Evolutionary conservation across 2,797 vertebrate species (phyloP).

Genomic region (Coracias cyanogaster): DNA sequence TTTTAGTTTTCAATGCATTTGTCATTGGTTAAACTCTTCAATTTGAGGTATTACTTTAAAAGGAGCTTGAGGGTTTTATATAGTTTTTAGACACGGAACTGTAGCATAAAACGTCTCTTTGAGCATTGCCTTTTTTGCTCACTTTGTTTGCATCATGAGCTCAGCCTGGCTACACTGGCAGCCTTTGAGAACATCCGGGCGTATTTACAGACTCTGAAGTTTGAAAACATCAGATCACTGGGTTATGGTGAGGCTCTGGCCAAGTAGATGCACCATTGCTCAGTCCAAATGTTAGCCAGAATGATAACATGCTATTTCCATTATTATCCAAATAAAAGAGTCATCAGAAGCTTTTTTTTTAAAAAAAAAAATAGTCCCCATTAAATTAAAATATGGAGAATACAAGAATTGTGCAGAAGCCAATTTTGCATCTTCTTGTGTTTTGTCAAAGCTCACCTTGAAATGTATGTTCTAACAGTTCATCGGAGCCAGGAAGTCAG

Average conservation of each 20-base stretch:
- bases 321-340: background rate
- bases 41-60: background rate
- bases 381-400: background rate
- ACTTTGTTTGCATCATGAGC: background rate
- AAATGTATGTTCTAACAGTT: too few relatives aligned
- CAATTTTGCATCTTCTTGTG: background rate
- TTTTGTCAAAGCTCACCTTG: background rate
- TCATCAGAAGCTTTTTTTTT: background rate
- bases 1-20: background rate
- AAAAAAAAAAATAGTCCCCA: background rate
- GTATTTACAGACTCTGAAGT: background rate
- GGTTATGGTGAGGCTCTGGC: background rate
- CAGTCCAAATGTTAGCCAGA: background rate
- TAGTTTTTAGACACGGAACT: background rate
- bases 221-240: background rate
- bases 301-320: background rate
- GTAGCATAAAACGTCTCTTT: background rate
- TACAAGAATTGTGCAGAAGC: background rate
- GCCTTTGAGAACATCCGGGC: background rate
- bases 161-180: background rate
- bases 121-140: background rate
- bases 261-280: background rate
- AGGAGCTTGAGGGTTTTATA: background rate
- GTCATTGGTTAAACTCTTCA: background rate
- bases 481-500: accelerated